A percentile compares a stretch with the other conserved stretches of the same genome.
Conservation (phyloP, 2,888 invertebrate genomes). For the Drosophila vallismaia region DNA sequence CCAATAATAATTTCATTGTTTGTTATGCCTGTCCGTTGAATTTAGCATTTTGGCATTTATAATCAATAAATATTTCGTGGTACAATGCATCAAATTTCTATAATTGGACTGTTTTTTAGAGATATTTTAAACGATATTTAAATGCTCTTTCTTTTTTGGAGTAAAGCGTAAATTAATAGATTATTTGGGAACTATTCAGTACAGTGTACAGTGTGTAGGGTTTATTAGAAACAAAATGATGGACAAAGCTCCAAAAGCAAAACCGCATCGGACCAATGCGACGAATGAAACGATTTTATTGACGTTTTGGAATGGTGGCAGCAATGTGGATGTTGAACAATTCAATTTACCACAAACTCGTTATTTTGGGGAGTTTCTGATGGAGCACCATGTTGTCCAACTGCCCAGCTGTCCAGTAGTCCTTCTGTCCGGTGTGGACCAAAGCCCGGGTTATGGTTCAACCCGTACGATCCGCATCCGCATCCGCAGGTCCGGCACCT, state of each 20-base stretch:
- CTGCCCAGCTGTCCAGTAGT: not conserved
- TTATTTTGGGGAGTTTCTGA: slow-evolving; percentile 61
- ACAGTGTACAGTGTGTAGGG: not conserved
- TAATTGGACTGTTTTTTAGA: no score
- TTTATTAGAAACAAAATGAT: not conserved
- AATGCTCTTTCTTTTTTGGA: no score
- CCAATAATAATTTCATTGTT: not conserved
- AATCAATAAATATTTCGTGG: not conserved
- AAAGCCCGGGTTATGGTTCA: not conserved
- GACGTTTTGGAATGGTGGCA: slow-evolving; percentile 18
- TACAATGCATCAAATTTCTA: no score
- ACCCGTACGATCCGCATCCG: slow-evolving; percentile 26
- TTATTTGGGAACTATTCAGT: not conserved
- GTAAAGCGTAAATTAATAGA: not conserved
- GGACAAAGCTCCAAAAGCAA: slow-evolving; percentile 15
- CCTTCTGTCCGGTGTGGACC: not conserved
- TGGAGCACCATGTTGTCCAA: not conserved
- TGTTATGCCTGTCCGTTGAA: no score
- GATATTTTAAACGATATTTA: no score
- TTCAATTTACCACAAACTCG: slow-evolving; percentile 80
- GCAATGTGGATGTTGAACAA: slow-evolving; percentile 69
- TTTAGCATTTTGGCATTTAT: not conserved
- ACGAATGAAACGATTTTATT: slow-evolving; percentile 35
- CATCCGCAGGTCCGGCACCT: slow-evolving; percentile 29
- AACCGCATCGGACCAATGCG: slow-evolving; percentile 39